Evolutionary conservation across 2,888 invertebrate species (phyloP).

Genomic region (Perithous albicinctus): DNA sequence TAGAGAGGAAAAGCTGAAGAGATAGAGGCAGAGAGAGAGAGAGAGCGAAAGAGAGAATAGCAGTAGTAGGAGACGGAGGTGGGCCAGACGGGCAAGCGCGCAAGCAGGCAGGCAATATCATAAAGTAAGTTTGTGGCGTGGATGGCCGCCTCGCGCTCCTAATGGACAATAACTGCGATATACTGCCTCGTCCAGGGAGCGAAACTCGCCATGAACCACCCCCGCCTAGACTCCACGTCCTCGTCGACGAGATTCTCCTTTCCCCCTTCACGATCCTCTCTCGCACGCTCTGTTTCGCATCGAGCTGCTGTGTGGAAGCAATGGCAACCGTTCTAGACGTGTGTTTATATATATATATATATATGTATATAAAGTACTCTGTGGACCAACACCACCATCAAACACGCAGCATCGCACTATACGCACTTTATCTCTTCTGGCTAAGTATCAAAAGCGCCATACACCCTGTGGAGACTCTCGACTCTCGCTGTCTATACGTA

Average conservation of each 20-base stretch:
- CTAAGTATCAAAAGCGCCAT: conserved; percentile 57
- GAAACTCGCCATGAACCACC: conserved; percentile 61
- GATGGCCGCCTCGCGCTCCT: conserved; percentile 79
- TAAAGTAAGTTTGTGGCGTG: conserved; percentile 81
- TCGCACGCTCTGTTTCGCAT: conserved; percentile 24
- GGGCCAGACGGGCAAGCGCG: conserved; percentile 58
- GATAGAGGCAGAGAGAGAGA: conserved; percentile 6
- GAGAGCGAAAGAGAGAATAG: conserved; percentile 8
- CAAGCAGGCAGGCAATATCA: conserved; percentile 78
- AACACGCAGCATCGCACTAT: conserved; percentile 3
- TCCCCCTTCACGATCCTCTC: conserved; percentile 22
- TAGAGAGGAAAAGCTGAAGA: conserved; percentile 17
- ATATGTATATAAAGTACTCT: neutral
- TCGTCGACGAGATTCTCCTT: conserved; percentile 42
- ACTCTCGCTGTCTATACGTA: conserved; percentile 17
- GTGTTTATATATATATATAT: neutral
- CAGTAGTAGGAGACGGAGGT: conserved; percentile 41
- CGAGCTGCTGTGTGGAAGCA: conserved; percentile 5
- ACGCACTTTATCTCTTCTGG: conserved; percentile 52
- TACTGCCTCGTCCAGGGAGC: conserved; percentile 77
- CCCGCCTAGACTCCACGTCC: conserved; percentile 25
- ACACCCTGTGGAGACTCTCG: conserved; percentile 27
- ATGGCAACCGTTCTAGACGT: conserved; percentile 1
- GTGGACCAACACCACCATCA: neutral
- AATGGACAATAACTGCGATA: conserved; percentile 83